Percentiles rank a stretch among this genome's conserved stretches.
These are phyloP conservation scores for Okapia johnstoni DNA, from an alignment of 2,113 vertebrate species.

Conservation along the genomic window DNA sequence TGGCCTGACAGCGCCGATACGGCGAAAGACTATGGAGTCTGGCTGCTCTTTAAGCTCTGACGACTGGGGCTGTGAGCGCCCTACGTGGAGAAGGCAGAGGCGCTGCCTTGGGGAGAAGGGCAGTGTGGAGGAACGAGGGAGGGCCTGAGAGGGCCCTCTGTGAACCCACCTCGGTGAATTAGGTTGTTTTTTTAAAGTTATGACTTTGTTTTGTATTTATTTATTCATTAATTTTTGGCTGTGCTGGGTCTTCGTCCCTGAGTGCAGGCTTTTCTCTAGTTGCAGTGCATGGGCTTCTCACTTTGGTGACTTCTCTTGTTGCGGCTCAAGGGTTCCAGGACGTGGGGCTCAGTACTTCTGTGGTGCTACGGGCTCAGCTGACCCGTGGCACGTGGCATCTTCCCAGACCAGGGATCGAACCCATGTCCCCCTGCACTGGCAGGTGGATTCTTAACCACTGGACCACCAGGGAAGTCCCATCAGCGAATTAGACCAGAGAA, in stretches of 20 bases:
- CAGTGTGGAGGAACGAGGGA: not conserved
- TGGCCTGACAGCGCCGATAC: not conserved
- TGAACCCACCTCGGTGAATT: not conserved
- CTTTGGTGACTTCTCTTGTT: not conserved
- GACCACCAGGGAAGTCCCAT: not conserved
- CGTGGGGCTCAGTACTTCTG: not conserved
- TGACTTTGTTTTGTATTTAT: not conserved
- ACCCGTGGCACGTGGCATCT: not conserved
- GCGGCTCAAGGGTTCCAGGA: not conserved
- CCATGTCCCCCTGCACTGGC: not conserved
- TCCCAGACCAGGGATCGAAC: not conserved
- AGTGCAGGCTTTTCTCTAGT: not conserved
- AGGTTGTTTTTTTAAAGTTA: not conserved
- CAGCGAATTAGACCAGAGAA: not conserved
- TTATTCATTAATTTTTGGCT: not conserved
- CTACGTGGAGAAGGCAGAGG: not conserved
- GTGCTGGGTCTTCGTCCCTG: not conserved
- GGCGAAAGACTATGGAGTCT: not conserved
- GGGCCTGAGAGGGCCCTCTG: not conserved
- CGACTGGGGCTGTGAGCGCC: not conserved
- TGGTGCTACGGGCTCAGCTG: not conserved
- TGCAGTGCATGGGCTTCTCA: not conserved
- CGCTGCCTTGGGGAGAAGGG: not conserved
- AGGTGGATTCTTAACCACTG: not conserved
- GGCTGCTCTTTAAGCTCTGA: not conserved